Conservation (phyloP, 2,113 vertebrate genomes). For the Eira barbara region DNA sequence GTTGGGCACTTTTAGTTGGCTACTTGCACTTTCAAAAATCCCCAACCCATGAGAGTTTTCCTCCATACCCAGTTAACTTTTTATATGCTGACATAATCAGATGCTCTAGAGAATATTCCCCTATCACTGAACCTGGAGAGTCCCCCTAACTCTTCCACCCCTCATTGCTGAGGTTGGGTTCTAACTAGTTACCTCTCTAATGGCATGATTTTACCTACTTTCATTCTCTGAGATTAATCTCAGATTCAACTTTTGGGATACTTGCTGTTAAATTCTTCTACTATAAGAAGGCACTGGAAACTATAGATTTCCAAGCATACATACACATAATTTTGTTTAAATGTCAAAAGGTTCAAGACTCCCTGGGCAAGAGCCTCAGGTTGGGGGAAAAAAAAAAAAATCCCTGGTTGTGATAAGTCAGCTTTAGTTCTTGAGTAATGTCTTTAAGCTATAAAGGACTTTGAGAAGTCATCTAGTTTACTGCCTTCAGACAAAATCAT, state of each 20-base stretch:
- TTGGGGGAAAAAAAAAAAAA: neutral
- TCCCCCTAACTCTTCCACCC: neutral
- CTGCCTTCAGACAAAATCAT: constrained; percentile 11
- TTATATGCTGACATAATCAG: neutral
- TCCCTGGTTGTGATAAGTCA: neutral
- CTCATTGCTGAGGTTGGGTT: neutral
- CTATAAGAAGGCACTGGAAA: neutral
- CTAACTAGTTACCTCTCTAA: neutral
- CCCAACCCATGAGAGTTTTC: neutral
- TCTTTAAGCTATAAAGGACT: neutral
- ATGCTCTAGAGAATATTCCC: neutral
- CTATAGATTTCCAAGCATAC: neutral
- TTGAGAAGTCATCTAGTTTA: neutral
- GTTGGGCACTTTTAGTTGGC: neutral
- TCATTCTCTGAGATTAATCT: neutral
- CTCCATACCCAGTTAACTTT: neutral
- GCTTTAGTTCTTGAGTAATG: constrained; percentile 10
- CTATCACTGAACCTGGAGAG: neutral
- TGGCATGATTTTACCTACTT: neutral
- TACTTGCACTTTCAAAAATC: neutral
- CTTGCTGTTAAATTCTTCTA: neutral
- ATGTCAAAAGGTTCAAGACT: neutral
- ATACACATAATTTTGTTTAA: neutral
- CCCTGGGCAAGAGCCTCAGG: neutral
- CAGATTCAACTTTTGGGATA: neutral